Evolutionary conservation across 1,140 invertebrate genomes (phyloP), one percentile per base, ranked within the genome.

Genomic region (Cylas formicarius): DNA sequence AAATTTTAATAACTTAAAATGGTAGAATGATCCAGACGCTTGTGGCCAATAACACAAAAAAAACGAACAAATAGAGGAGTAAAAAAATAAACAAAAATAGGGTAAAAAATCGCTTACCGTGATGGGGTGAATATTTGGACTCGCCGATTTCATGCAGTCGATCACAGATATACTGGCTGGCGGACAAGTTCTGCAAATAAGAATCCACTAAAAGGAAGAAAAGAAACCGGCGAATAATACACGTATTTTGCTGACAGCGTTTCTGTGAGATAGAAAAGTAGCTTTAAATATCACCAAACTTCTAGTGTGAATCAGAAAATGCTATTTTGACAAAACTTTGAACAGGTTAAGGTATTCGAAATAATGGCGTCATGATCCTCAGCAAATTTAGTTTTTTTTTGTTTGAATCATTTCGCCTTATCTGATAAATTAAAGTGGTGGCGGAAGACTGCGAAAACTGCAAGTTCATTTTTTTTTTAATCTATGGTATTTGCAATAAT

Each of bases 71-170:
- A 31, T 31, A 13, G 28, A 31, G 28, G 28, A 31, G 13, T 31
- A 13, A 6, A 16, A 31, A 11, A 5, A 11, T 11, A 31, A 5
- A 31, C 29, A 13, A 16, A 13, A 31, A 5, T 31, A 6, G 29
- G 11, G 11, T n/a, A n/a, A n/a, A n/a, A 4, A 10, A 10, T 3
- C 19, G 67, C 70, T 72, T 53, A 73, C 71, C 67, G 53, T 63
- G 68, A 48, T 71, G 68, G 43, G 69, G 66, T 57, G 72, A 72
- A 72, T 62, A 68, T 70, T 56, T 69, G 64, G 70, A 69, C 52
- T 72, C 71, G 40, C 70, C 70, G 57, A 73, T 70, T 56, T 72
- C 68, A 33, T 69, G 67, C 42, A 73, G 64, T 44, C 68, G 62
- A 49, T 73, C 71, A 35, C 67, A 70, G 40, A 69, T 61, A 57